A percentile compares a stretch with the other conserved stretches of the same genome.
These are phyloP conservation scores for Alsophila aescularia DNA, from an alignment of 2,888 invertebrate species.

Conservation along the genomic window DNA sequence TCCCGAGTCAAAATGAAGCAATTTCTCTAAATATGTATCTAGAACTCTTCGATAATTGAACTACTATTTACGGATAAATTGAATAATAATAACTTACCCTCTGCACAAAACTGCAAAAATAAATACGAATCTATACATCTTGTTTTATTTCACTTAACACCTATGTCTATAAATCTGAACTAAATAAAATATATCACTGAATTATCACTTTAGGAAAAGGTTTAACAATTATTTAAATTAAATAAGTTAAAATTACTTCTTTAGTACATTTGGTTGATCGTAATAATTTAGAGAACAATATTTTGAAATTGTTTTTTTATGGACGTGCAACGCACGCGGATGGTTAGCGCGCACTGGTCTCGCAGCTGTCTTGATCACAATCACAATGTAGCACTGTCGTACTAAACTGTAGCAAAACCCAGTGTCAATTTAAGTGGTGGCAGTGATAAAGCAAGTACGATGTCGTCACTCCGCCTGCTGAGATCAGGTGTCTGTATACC, in stretches of 20 bases:
- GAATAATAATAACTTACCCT: conserved; percentile 29
- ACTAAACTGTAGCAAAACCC: conserved; percentile 18
- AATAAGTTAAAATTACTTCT: conserved; percentile 18
- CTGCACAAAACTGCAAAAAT: conserved; percentile 33
- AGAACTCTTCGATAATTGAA: too few species aligned
- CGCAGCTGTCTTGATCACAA: conserved; percentile 15
- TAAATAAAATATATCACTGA: conserved; percentile 24
- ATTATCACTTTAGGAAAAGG: conserved; percentile 30
- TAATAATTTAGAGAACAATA: conserved; percentile 1
- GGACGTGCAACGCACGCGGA: conserved; percentile 36
- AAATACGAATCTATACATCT: conserved; percentile 31
- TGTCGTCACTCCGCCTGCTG: conserved; percentile 27
- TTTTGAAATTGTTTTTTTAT: conserved; percentile 1
- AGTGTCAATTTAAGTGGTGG: conserved; percentile 33
- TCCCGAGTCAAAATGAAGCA: too few species aligned
- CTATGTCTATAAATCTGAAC: too few species aligned
- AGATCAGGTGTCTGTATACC: conserved; percentile 1
- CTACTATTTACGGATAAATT: too few species aligned
- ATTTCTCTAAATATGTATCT: too few species aligned
- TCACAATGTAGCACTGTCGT: conserved; percentile 18
- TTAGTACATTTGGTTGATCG: conserved; percentile 24
- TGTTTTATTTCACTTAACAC: conserved; percentile 28
- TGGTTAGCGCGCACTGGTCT: conserved; percentile 25
- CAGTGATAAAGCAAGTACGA: conserved; percentile 33
- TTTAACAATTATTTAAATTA: conserved; percentile 18